Base-by-base conservation (phyloP, 2,113 vertebrate genomes). In the Lagopus leucura region DNA sequence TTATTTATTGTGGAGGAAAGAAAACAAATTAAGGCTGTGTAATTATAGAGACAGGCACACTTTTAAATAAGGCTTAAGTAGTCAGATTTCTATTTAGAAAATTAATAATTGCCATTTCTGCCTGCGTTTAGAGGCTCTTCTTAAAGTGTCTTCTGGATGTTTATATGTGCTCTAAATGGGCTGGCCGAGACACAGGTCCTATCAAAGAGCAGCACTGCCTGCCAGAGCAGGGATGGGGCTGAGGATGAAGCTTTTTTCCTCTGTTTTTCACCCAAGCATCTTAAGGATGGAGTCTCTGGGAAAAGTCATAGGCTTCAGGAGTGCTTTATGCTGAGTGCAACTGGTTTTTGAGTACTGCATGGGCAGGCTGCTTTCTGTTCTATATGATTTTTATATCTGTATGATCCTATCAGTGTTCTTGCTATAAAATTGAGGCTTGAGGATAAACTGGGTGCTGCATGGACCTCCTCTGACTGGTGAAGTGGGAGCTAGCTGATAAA, bases 21-120 rank as follows among this genome's bases (percentile, higher is more conserved):
- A 97, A 97, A 98, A 97, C 97, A 98, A 97, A 98, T 98, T 97
- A 98, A 97, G 94, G 86, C 70, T 89, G 92, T 92, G 97, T 97
- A 97, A 98, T 98, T 97, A 97, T 70, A 95, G 87, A 97, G 94
- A 82, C 86, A 93, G 91, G 75, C 95, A 64, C 90, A 89, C 92
- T 95, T 96, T 97, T 98, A 97, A 97, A 94, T 90, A 97, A 95
- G 94, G 91, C 90, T 86, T 94, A 95, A 96, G 95, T 67, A 96
- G 94, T 96, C 95, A 95, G 95, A 94, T 95, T 95, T 95, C 96
- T 93, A 55, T 95, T 97, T 93, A 96, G 95, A 96, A 97, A 97
- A 96, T 96, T 97, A 97, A 97, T 97, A 97, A 97, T 96, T 75
- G 27, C 79, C 27, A 38, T 90, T 90, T 91, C 78, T 42, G 72